A percentile compares a stretch with the other conserved stretches of the same genome.
Conservation (phyloP, 2,888 invertebrate genomes). For the Leucophenga montana region DNA sequence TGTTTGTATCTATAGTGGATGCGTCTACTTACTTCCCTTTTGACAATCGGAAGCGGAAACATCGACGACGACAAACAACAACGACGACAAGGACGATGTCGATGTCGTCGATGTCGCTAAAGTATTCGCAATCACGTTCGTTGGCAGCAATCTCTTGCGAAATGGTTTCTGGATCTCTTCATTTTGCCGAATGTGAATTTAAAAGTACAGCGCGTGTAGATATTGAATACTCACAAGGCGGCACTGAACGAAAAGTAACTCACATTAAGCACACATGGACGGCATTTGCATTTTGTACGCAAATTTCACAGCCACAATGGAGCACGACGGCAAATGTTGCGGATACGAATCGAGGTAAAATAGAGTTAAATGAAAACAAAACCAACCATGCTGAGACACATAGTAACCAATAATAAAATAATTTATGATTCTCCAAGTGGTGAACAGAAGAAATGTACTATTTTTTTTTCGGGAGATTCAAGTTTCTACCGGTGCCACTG, state of each 20-base stretch:
- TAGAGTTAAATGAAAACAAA: constrained; percentile 18
- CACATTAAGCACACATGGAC: constrained; percentile 9
- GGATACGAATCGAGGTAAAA: constrained; percentile 11
- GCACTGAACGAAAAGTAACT: constrained; percentile 2
- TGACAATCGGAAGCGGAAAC: constrained; percentile 23
- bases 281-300: constrained; percentile 49
- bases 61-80: constrained; percentile 11
- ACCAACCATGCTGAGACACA: not conserved
- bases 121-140: constrained; percentile 25
- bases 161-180: constrained; percentile 44
- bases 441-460: no score
- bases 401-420: not conserved
- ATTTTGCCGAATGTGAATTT: constrained; percentile 39
- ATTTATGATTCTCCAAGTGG: not conserved
- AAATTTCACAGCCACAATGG: constrained; percentile 38
- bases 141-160: constrained; percentile 29
- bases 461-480: no score
- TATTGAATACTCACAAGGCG: constrained; percentile 10
- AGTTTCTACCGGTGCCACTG: no score
- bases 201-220: constrained; percentile 25
- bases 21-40: constrained; percentile 4
- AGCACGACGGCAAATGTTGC: not conserved
- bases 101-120: constrained; percentile 1
- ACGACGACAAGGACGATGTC: not conserved
- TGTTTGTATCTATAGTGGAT: not conserved